A percentile compares a stretch with the other conserved stretches of the same genome.
Evolutionary conservation across 2,113 vertebrate species (phyloP).

Genomic region (Crypturellus undulatus): DNA sequence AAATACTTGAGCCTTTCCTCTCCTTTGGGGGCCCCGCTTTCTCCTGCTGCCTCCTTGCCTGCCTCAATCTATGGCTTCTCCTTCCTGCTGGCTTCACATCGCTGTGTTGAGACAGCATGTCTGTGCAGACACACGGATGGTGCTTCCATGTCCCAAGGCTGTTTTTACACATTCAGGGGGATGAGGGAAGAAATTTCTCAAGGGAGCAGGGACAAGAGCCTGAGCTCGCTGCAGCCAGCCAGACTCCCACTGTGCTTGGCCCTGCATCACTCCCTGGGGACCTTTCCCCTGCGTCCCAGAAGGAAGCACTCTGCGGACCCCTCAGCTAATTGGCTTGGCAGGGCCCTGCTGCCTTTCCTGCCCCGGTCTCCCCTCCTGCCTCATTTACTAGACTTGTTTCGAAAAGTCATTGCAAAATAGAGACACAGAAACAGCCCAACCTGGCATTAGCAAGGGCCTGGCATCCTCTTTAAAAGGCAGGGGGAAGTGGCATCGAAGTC

Average conservation of each 20-base stretch:
- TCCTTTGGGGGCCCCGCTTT: not conserved
- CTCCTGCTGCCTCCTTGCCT: not conserved
- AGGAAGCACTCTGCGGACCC: not conserved
- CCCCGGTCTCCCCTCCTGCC: not conserved
- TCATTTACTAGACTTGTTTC: not conserved
- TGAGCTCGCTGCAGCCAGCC: not conserved
- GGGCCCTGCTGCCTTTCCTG: not conserved
- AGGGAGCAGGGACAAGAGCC: not conserved
- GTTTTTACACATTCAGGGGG: not conserved
- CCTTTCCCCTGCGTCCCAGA: not conserved
- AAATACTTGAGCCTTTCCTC: not conserved
- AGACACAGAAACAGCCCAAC: not conserved
- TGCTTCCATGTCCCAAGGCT: not conserved
- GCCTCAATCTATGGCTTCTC: not conserved
- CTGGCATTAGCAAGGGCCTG: not conserved
- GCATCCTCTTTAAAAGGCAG: not conserved
- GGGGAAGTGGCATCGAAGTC: not conserved
- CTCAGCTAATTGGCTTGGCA: not conserved
- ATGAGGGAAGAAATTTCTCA: not conserved
- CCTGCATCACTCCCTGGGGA: rapidly evolving
- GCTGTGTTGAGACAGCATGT: not conserved
- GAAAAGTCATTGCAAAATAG: not conserved
- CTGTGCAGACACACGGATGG: rapidly evolving
- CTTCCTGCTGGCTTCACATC: not conserved
- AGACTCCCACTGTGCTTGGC: not conserved